A percentile compares a stretch with the other conserved stretches of the same genome.
phyloP scores from a whole-genome alignment of 2,888 invertebrate genomes.

The Rhogogaster chlorosoma region DNA sequence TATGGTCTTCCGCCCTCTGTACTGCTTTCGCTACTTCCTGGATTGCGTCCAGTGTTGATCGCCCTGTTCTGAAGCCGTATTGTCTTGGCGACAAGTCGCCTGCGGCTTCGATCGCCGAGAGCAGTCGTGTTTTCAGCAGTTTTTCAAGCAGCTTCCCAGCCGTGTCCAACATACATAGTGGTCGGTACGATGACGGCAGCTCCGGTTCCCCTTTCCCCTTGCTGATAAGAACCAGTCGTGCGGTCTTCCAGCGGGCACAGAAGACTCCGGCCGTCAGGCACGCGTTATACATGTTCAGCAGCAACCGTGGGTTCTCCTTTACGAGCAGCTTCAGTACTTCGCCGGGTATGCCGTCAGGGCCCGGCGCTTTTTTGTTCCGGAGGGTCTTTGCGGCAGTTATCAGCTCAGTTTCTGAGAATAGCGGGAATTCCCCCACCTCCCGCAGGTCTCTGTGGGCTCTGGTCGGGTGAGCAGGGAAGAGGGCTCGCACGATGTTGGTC shows the following conservation, averaged over 20 bases:
- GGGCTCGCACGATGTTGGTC: constrained; percentile 41
- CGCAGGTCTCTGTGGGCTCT: not conserved
- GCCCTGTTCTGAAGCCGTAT: constrained; percentile 53
- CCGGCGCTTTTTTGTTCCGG: constrained; percentile 17
- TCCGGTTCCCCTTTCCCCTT: constrained; percentile 18
- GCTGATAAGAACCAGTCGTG: constrained; percentile 56
- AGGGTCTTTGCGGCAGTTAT: not conserved
- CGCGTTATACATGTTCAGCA: constrained; percentile 52
- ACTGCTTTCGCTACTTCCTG: constrained; percentile 3
- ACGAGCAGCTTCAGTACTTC: constrained; percentile 58
- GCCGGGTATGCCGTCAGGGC: constrained; percentile 55
- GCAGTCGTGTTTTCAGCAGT: constrained; percentile 59
- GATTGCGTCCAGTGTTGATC: constrained; percentile 54
- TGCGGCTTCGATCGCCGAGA: not conserved
- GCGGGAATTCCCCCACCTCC: not conserved
- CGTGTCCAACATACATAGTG: constrained; percentile 62
- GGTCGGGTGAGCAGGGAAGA: constrained; percentile 48
- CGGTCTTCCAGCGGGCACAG: constrained; percentile 57
- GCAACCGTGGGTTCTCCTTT: constrained; percentile 41
- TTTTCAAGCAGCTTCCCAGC: constrained; percentile 64
- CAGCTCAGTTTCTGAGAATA: constrained; percentile 35
- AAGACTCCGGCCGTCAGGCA: constrained; percentile 53
- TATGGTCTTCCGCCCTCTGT: not conserved
- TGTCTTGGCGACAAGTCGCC: constrained; percentile 49
- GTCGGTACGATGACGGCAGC: constrained; percentile 55